Conservation (phyloP, 2,888 invertebrate species). For the Tachina fera region DNA sequence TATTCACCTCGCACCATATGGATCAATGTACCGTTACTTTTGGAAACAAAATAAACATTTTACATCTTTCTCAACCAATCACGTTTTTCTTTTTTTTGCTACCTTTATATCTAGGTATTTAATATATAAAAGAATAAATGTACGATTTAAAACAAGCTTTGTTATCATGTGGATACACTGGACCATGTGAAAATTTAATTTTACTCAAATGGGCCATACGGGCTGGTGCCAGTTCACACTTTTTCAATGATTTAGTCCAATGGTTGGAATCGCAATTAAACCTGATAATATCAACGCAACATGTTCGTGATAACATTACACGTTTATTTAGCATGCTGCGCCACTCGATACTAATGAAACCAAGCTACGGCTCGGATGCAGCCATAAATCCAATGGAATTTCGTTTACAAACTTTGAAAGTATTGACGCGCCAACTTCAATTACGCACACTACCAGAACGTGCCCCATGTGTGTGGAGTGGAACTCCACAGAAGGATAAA, state of each 20-base stretch:
- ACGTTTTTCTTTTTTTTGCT: background rate
- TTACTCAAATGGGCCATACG: conserved; percentile 66
- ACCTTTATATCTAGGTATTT: background rate
- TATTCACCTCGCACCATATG: background rate
- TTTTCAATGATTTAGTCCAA: conserved; percentile 65
- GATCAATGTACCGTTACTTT: conserved; percentile 41
- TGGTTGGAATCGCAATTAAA: conserved; percentile 63
- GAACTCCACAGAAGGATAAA: background rate
- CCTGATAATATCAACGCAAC: conserved; percentile 14
- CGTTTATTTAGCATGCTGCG: conserved; percentile 52
- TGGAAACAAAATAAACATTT: conserved; percentile 10
- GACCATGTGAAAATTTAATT: conserved; percentile 58
- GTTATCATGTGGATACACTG: conserved; percentile 56
- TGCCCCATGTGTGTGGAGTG: background rate
- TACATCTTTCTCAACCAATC: background rate
- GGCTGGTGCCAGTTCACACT: conserved; percentile 70
- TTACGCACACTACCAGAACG: conserved; percentile 36
- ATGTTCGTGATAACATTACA: conserved; percentile 53
- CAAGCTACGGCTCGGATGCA: conserved; percentile 52
- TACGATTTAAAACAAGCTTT: conserved; percentile 44
- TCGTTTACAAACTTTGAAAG: conserved; percentile 64
- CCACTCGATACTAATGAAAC: conserved; percentile 51
- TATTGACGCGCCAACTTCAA: conserved; percentile 46
- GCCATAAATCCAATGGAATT: conserved; percentile 61
- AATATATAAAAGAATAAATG: conserved; percentile 25